Base-by-base conservation (phyloP, 92 coral and sea anemone species). In the Virgularia gustaviana region DNA sequence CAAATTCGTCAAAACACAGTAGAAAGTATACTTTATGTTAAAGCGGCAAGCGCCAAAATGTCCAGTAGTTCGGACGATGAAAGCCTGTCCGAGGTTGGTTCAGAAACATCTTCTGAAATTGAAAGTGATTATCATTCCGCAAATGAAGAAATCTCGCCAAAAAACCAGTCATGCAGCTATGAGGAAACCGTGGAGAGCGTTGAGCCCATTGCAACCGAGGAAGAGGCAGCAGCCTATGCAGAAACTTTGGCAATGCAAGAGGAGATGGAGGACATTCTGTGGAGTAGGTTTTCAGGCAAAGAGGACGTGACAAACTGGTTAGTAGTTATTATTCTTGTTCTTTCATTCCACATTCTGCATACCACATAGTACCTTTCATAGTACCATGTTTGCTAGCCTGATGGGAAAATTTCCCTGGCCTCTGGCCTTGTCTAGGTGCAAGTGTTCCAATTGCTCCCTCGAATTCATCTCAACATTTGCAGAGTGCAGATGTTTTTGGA, bases 361-460 rank as follows among this genome's bases (percentile, higher is more conserved):
- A n/a, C n/a, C n/a, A n/a, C n/a, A n/a, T n/a, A n/a, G n/a, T n/a
- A n/a, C n/a, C n/a, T n/a, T n/a, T n/a, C n/a, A n/a, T n/a, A n/a
- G n/a, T n/a, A n/a, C n/a, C n/a, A n/a, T n/a, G n/a, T n/a, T n/a
- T n/a, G n/a, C n/a, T n/a, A n/a, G n/a, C n/a, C n/a, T n/a, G n/a
- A n/a, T n/a, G n/a, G n/a, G n/a, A n/a, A n/a, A 39, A 39, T 8
- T 39, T 39, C 45, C 8, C 45, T 39, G 45, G 8, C 15, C 45
- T 8, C 15, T 39, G 45, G 15, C 45, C 15, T 39, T 39, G 45
- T 39, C 15, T 62, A 79, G 78, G 78, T 79, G 78, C 71, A 70
- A 70, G 39, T 78, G 81, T 45, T 60, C 73, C n/a, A n/a, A n/a
- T n/a, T n/a, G n/a, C n/a, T n/a, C n/a, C n/a, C n/a, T n/a, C n/a